Base-by-base conservation (phyloP, 2,888 invertebrate species). In the Exephanes ischioxanthus region DNA sequence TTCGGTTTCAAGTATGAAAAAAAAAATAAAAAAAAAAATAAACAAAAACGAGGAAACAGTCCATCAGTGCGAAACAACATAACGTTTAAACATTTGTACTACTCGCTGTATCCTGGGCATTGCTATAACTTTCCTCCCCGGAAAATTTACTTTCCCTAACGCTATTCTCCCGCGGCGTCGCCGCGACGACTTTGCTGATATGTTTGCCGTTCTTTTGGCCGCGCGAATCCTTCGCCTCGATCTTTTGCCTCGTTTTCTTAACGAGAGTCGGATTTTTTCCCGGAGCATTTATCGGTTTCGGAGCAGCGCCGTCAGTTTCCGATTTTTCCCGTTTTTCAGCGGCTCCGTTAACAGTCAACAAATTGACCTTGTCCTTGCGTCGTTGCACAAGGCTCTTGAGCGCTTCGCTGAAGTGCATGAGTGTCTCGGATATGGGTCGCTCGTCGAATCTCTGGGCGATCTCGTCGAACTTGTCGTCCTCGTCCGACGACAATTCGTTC, bases 161-260 rank as follows among this genome's bases (percentile, higher is more conserved):
- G 19, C 67, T 71, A 9, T 76, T 66, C n/a, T 83, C 83, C 22
- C 67, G 68, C 30, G 55, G 61, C 4, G 67, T 71, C 68, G 82
- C 82, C 22, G 7, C 51, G 26, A 63, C 51, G 41, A 11, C 73
- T 41, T 61, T 79, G 45, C 70, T 75, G 9, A 19, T 63, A 45
- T 48, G 70, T 37, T 37, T 77, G 19, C 70, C 83, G 19, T 76
- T 86, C 41, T 48, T 95, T 94, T 84, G 94, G 94, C 76, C 93
- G 94, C 19, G 93, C 93, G 86, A 93, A 94, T 88, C 95, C 95
- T 84, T 92, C 90, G 67, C 7, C 11, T 26, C 67, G 11, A 73
- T 14, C 5, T 83, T 82, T 5, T 82, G 16, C 71, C 81, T 93
- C 90, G n/a, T 93, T 92, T 30, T 94, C 91, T 76, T 92, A 90